These are phyloP conservation scores for Neogale vison DNA, from an alignment of 2,113 vertebrate species.

Conservation along the genomic window DNA sequence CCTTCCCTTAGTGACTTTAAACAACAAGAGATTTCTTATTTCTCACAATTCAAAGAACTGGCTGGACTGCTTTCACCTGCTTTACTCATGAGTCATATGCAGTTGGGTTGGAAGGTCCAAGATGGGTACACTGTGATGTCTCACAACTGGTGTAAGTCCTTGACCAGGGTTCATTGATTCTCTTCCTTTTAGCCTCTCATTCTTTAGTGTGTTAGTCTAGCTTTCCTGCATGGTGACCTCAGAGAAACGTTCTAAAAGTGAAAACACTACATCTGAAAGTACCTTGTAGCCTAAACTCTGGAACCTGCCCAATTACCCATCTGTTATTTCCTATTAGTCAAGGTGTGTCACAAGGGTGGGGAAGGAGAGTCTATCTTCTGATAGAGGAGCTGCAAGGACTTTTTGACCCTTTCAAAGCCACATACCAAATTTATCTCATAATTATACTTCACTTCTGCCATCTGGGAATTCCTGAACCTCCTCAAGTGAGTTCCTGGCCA, in stretches of 20 bases:
- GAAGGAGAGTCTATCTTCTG: not conserved
- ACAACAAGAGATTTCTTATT: not conserved
- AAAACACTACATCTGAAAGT: not conserved
- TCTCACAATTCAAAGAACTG: not conserved
- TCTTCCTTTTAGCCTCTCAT: not conserved
- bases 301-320: not conserved
- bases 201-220: not conserved
- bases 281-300: not conserved
- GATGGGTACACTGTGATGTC: fast-evolving
- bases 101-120: not conserved
- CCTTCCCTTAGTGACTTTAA: not conserved
- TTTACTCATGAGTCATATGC: not conserved
- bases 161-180: not conserved
- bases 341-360: not conserved
- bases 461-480: not conserved
- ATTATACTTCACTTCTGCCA: not conserved
- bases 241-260: not conserved
- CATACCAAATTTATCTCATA: fast-evolving
- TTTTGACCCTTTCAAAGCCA: not conserved
- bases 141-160: not conserved
- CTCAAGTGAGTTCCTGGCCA: not conserved
- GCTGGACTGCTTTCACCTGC: not conserved
- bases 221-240: not conserved
- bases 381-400: not conserved
- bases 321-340: not conserved